A percentile compares a stretch with the other conserved stretches of the same genome.
phyloP scores from a whole-genome alignment of 2,888 invertebrate species.

The Lathronympha strigana region DNA sequence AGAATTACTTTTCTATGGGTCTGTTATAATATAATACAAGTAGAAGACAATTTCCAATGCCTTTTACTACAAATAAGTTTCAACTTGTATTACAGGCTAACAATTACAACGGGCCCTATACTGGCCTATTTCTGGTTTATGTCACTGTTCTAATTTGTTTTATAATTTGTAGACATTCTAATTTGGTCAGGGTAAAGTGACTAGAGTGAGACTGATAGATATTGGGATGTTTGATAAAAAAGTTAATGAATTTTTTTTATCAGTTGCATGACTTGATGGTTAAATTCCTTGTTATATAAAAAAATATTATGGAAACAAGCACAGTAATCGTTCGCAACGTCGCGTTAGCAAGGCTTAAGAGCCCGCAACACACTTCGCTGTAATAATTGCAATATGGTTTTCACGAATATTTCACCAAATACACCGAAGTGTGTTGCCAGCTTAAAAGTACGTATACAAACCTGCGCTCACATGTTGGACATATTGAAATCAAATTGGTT shows the following conservation, averaged over 20 bases:
- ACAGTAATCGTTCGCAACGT: neutral
- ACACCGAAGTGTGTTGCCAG: neutral
- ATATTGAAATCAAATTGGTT: neutral
- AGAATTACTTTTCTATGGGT: neutral
- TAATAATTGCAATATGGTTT: no score
- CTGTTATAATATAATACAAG: neutral
- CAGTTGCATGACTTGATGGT: neutral
- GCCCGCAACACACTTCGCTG: neutral
- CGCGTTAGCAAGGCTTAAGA: constrained; percentile 1
- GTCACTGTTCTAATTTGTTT: neutral
- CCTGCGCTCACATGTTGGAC: neutral
- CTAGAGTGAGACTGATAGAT: neutral
- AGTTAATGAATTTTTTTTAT: neutral
- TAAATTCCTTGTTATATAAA: neutral
- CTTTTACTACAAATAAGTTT: no score
- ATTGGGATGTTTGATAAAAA: neutral
- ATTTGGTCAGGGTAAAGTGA: neutral
- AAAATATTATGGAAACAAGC: neutral
- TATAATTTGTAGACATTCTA: neutral
- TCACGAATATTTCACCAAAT: neutral
- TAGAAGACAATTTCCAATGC: neutral
- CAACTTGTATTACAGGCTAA: neutral
- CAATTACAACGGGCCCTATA: no score
- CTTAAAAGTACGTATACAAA: neutral
- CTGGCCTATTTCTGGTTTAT: neutral